These are phyloP conservation scores for Hirtodrosophila cameraria DNA, from an alignment of 2,888 invertebrate species.

Conservation along the genomic window DNA sequence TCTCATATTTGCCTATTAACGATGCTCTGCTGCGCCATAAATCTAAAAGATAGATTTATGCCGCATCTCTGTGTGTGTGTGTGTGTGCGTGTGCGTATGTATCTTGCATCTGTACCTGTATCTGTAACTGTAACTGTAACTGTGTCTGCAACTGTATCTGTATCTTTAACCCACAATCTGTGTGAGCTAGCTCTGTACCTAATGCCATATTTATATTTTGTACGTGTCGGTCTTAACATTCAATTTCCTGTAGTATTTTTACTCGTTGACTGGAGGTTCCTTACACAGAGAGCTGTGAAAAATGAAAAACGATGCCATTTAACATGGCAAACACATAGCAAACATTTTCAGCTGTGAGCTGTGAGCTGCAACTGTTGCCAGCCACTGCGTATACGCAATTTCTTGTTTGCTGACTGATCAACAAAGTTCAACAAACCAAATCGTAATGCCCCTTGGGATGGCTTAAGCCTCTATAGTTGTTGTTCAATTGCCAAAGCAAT, in stretches of 20 bases:
- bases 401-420: not conserved
- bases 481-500: conserved; percentile 51
- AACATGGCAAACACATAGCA: conserved; percentile 37
- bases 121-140: not conserved
- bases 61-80: conserved; percentile 36
- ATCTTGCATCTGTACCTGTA: conserved; percentile 11
- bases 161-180: conserved; percentile 44
- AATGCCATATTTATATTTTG: conserved; percentile 36
- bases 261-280: conserved; percentile 5
- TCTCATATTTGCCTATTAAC: conserved; percentile 72
- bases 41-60: conserved; percentile 72
- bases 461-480: conserved; percentile 2
- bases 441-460: conserved; percentile 38
- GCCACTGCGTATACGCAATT: conserved; percentile 66
- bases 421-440: conserved; percentile 30
- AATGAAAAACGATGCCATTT: conserved; percentile 31
- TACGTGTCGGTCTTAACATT: conserved; percentile 60
- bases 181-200: conserved; percentile 24
- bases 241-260: conserved; percentile 60
- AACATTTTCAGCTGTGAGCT: conserved; percentile 3
- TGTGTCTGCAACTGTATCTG: conserved; percentile 15
- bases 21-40: conserved; percentile 67
- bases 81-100: conserved; percentile 18
- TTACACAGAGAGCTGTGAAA: conserved; percentile 6
- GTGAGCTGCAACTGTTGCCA: conserved; percentile 17